Percentiles rank a stretch among this genome's conserved stretches.
phyloP scores from a whole-genome alignment of 2,888 invertebrate species.

The Bellardia pandia region DNA sequence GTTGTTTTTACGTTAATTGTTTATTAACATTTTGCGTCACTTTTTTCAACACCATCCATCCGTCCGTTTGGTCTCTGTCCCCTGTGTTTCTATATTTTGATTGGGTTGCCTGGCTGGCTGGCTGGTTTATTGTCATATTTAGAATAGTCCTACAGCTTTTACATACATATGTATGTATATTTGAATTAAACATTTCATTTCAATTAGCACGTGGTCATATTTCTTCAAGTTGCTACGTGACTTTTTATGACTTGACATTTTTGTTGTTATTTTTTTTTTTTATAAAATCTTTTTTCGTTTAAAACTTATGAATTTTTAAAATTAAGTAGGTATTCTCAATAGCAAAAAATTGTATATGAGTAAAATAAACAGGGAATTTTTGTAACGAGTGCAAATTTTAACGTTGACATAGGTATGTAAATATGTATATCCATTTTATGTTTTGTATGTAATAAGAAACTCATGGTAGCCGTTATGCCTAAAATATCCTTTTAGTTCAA shows the following conservation, averaged over 20 bases:
- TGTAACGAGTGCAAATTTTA: slow-evolving; percentile 17
- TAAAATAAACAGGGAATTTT: background rate
- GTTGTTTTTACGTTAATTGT: background rate
- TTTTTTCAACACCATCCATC: background rate
- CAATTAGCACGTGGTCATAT: slow-evolving; percentile 27
- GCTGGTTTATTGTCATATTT: slow-evolving; percentile 8
- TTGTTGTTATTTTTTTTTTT: slow-evolving; percentile 3
- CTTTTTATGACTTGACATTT: slow-evolving; percentile 13
- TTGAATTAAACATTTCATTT: slow-evolving; percentile 5
- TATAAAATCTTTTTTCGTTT: slow-evolving; percentile 23
- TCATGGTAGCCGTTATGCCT: too few species aligned
- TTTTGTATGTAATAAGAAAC: background rate
- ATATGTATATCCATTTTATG: too few species aligned
- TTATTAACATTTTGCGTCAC: background rate
- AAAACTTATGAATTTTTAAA: slow-evolving; percentile 1
- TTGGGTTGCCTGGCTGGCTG: background rate
- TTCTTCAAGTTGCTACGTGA: slow-evolving; percentile 36
- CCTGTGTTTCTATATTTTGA: background rate
- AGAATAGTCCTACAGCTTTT: slow-evolving; percentile 9
- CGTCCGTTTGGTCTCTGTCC: background rate
- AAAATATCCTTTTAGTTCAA: too few species aligned
- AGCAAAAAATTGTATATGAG: background rate
- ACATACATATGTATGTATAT: too few species aligned
- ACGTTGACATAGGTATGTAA: background rate
- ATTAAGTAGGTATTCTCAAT: background rate